These are phyloP conservation scores for Ferdinandea cuprea DNA, from an alignment of 2,888 invertebrate genomes.

Conservation along the genomic window DNA sequence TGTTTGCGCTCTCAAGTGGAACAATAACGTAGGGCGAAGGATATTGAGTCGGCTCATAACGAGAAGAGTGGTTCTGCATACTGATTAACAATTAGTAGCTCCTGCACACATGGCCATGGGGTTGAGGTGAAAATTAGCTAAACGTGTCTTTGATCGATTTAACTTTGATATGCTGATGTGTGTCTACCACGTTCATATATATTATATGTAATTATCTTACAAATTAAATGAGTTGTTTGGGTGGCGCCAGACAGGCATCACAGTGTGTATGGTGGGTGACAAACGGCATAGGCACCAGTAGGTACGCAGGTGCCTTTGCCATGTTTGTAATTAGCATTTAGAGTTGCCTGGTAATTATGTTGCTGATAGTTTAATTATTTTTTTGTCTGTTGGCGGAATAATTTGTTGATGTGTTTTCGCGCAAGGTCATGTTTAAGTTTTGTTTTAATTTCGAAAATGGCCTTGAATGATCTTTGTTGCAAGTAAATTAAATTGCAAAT, in stretches of 20 bases:
- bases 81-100: constrained; percentile 57
- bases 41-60: constrained; percentile 33
- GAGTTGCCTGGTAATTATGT: neutral
- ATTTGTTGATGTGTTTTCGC: neutral
- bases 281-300: too few species aligned
- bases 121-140: constrained; percentile 26
- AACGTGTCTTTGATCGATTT: constrained; percentile 32
- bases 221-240: constrained; percentile 20
- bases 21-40: constrained; percentile 14
- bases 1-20: constrained; percentile 2
- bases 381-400: neutral
- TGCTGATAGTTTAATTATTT: neutral
- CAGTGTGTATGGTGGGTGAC: neutral
- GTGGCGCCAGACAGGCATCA: neutral
- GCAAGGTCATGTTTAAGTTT: neutral
- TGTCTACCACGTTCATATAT: neutral
- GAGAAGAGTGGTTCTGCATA: constrained; percentile 25
- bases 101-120: neutral
- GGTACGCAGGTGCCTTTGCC: too few species aligned
- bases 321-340: too few species aligned
- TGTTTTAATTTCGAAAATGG: neutral
- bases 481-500: too few species aligned
- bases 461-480: too few species aligned
- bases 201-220: constrained; percentile 12
- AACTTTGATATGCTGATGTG: constrained; percentile 14